phyloP scores from a whole-genome alignment of 2,113 vertebrate species.

The Oxygymnocypris stewartii region DNA sequence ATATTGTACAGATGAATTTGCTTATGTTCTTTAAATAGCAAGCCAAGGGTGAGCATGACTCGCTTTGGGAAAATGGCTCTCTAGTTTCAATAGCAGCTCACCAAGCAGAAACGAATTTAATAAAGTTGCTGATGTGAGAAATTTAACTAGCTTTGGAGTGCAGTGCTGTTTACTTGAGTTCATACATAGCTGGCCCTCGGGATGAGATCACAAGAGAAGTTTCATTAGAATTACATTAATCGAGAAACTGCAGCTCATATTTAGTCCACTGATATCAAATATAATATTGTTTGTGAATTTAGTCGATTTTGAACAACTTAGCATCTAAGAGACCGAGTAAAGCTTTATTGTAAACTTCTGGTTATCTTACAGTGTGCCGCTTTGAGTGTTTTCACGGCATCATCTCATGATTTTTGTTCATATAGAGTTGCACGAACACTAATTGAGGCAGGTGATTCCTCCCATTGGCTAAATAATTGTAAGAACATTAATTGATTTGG shows the following conservation, averaged over 20 bases:
- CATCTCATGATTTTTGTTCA: not conserved
- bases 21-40: constrained; percentile 1
- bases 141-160: constrained; percentile 22
- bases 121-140: constrained; percentile 33
- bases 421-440: not conserved
- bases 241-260: not conserved
- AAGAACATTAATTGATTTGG: constrained; percentile 31
- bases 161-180: constrained; percentile 12
- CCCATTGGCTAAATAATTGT: constrained; percentile 5
- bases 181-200: not conserved
- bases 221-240: not conserved
- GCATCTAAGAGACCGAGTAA: not conserved
- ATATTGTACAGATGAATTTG: not conserved
- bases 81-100: constrained; percentile 7
- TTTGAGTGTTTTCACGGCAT: not conserved
- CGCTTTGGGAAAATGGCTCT: constrained; percentile 34
- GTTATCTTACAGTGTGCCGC: not conserved
- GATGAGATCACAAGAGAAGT: not conserved
- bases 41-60: constrained; percentile 4
- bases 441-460: constrained; percentile 12
- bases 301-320: not conserved
- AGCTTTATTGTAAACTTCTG: not conserved
- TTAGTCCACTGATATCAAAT: not conserved
- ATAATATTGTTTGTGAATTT: not conserved
- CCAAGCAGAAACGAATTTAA: constrained; percentile 31